Evolutionary conservation across 2,113 vertebrate genomes (phyloP), one percentile per base, ranked within the genome.

Genomic region (Pseudopipra pipra): DNA sequence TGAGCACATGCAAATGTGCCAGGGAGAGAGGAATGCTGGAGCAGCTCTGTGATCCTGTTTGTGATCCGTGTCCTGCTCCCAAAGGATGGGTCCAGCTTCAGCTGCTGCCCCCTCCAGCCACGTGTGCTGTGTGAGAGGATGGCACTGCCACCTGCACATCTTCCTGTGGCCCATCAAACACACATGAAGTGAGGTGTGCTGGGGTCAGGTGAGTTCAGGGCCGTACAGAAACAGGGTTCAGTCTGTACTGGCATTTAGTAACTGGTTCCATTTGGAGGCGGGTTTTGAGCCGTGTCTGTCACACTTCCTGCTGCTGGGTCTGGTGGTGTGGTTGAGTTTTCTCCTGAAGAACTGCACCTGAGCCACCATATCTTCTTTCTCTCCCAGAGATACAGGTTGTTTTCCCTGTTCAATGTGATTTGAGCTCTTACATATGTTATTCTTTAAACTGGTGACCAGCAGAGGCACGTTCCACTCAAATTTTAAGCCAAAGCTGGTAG

Each of bases 51-150:
- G 39, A 41, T 41, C 39, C 81, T 20, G 3, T 17, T 28, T 1
- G 3, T 27, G 37, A 5, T 25, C 49, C 18, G 8, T 5, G 68
- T 37, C 30, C 59, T 87, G 28, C 27, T 82, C 70, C 66, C 27
- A 21, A 1, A 31, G 77, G 78, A 17, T 43, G 59, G 33, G 10
- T 5, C 35, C 55, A 67, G 20, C 6, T 39, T n/a, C 14, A 5
- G 16, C 3, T 49, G 62, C 43, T 71, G 47, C 21, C 0, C 6
- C 19, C 11, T 14, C 3, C 19, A 49, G 19, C 12, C 14, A 2
- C 1, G 0, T 2, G 59, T 33, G 46, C 62, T 2, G 3, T 37
- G 31, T 17, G 1, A 33, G 35, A 44, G 56, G 3, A 2, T 3
- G 3, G 25, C 30, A 24, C n/a, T 51, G 49, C 12, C 31, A 5